Evolutionary conservation across 1,140 invertebrate genomes (phyloP).

Genomic region (Acromyrmex charruanus): DNA sequence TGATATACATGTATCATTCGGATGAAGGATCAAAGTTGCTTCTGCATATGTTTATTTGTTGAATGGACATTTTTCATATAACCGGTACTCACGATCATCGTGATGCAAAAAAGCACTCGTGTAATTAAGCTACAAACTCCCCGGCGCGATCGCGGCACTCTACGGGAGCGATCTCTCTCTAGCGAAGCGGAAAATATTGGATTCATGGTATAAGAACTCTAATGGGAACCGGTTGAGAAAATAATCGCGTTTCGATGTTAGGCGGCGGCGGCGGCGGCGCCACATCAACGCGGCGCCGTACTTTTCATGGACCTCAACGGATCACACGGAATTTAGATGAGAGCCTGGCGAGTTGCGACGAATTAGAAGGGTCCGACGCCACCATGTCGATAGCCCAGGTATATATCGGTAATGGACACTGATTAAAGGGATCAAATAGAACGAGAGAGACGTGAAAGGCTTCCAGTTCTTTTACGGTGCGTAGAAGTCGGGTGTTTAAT

Average conservation of each 20-base stretch:
- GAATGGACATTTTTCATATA: neutral
- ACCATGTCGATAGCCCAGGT: slow-evolving; percentile 46
- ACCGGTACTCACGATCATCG: slow-evolving; percentile 30
- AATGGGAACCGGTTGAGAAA: slow-evolving; percentile 73
- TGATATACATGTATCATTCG: neutral
- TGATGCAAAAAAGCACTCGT: slow-evolving; percentile 14
- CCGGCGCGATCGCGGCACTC: neutral
- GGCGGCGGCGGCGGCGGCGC: slow-evolving; percentile 63
- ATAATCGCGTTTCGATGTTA: slow-evolving; percentile 71
- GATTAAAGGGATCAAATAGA: slow-evolving; percentile 63
- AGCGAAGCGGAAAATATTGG: slow-evolving; percentile 38
- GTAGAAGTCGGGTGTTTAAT: neutral
- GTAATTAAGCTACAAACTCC: slow-evolving; percentile 45
- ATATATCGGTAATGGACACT: slow-evolving; percentile 58
- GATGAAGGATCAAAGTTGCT: neutral
- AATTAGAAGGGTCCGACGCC: slow-evolving; percentile 56
- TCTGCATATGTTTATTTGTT: neutral
- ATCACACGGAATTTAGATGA: slow-evolving; percentile 62
- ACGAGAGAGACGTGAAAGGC: slow-evolving; percentile 42
- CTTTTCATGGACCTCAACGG: slow-evolving; percentile 50
- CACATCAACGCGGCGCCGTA: slow-evolving; percentile 77
- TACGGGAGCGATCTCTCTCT: slow-evolving; percentile 9
- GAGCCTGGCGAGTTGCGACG: slow-evolving; percentile 45
- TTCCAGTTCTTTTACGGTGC: slow-evolving; percentile 8
- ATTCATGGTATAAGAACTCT: slow-evolving; percentile 20